A percentile compares a stretch with the other conserved stretches of the same genome.
Evolutionary conservation across 2,888 invertebrate species (phyloP).

Genomic region (Leptothorax acervorum): DNA sequence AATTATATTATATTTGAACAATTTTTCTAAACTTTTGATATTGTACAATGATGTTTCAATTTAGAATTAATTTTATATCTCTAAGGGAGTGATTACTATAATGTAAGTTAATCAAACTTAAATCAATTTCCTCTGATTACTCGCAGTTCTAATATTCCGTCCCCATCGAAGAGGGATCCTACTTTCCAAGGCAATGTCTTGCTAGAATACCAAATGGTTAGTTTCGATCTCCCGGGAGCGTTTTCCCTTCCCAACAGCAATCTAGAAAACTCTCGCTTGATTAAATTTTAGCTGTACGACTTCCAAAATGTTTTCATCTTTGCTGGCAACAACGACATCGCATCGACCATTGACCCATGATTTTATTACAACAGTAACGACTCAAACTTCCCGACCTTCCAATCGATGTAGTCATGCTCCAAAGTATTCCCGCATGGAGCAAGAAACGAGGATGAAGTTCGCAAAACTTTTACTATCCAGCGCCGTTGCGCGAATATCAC

Average conservation of each 20-base stretch:
- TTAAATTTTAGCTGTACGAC: conserved; percentile 32
- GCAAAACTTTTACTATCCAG: background rate
- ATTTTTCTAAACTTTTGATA: background rate
- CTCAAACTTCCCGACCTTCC: conserved; percentile 3
- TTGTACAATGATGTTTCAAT: background rate
- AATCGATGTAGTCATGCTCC: background rate
- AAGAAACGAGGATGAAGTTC: background rate
- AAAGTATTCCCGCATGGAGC: background rate
- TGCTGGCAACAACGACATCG: background rate
- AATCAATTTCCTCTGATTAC: conserved; percentile 21
- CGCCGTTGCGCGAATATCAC: background rate
- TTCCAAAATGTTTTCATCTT: conserved; percentile 35
- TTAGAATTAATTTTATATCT: background rate
- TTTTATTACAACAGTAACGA: conserved; percentile 30
- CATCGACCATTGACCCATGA: conserved; percentile 17
- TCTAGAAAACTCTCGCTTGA: conserved; percentile 38
- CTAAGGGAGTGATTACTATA: background rate
- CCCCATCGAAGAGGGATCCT: background rate
- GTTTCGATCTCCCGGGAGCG: conserved; percentile 30
- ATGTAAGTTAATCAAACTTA: conserved; percentile 28
- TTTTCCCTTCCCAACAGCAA: conserved; percentile 5
- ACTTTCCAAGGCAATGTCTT: conserved; percentile 36
- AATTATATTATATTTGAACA: background rate
- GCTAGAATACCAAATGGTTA: conserved; percentile 13
- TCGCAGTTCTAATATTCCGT: conserved; percentile 16